Evolutionary conservation across 1,140 invertebrate species (phyloP).

Genomic region (Adelges cooleyi): DNA sequence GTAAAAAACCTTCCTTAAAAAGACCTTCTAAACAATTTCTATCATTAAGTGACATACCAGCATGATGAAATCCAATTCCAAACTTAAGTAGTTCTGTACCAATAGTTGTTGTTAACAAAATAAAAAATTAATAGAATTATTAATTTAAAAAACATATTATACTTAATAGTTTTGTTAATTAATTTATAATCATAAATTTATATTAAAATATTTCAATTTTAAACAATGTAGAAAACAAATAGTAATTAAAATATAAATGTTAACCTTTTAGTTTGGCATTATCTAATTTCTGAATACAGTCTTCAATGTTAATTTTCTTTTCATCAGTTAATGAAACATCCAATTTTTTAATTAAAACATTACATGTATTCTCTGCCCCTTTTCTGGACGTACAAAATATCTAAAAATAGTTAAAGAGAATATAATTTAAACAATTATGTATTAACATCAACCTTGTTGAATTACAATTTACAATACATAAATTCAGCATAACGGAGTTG

Average conservation of each 20-base stretch:
- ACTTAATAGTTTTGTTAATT: neutral
- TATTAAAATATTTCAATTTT: too few species aligned
- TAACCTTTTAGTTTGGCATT: constrained; percentile 53
- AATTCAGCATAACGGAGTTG: too few species aligned
- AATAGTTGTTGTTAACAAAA: neutral
- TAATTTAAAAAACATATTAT: neutral
- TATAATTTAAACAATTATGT: neutral
- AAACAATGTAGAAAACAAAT: too few species aligned
- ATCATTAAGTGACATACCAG: constrained; percentile 55
- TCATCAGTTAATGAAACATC: constrained; percentile 44
- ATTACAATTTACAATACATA: too few species aligned
- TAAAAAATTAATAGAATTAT: neutral
- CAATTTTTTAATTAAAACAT: constrained; percentile 47
- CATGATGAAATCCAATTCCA: constrained; percentile 67
- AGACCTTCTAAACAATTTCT: constrained; percentile 49
- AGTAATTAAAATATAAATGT: too few species aligned
- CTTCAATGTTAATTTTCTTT: constrained; percentile 43
- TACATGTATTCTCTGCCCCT: constrained; percentile 53
- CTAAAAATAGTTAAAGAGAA: constrained; percentile 36
- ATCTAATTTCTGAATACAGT: constrained; percentile 32
- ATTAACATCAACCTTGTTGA: too few species aligned
- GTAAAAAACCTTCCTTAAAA: constrained; percentile 51
- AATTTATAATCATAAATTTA: neutral
- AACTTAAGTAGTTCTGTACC: constrained; percentile 41
- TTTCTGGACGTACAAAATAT: constrained; percentile 70